Conservation (phyloP, 2,113 vertebrate genomes). For the Indri indri region DNA sequence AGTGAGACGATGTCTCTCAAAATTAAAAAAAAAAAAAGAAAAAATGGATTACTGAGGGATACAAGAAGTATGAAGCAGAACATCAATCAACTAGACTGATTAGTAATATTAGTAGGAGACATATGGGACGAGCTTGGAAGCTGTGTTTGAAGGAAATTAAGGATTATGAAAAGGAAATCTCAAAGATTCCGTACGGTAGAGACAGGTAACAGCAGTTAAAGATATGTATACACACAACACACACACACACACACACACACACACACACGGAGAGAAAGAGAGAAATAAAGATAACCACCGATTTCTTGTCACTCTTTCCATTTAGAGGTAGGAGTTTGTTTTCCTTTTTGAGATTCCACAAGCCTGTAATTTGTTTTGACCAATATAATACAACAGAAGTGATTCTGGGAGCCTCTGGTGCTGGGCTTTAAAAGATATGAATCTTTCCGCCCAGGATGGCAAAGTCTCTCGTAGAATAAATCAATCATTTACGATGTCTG, state of each 20-base stretch:
- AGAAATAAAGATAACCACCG: too few relatives aligned
- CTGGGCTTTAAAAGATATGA: not conserved
- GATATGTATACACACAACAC: too few relatives aligned
- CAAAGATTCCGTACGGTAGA: not conserved
- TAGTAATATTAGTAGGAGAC: not conserved
- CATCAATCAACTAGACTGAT: not conserved
- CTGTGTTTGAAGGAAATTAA: not conserved
- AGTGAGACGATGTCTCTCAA: too few relatives aligned
- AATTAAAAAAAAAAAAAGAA: too few relatives aligned
- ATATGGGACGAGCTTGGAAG: not conserved
- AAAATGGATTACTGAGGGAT: not conserved
- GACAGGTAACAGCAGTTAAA: not conserved
- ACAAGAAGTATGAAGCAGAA: not conserved
- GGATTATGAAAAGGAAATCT: not conserved
- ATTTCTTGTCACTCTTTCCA: not conserved
- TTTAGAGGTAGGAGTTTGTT: not conserved
- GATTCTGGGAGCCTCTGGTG: not conserved
- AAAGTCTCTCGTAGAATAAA: not conserved
- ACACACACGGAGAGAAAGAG: not conserved
- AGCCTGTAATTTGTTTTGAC: not conserved
- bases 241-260: not conserved
- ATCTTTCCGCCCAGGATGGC: not conserved
- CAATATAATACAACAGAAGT: not conserved
- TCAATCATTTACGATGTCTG: not conserved
- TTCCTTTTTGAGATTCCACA: not conserved